Evolutionary conservation across 2,888 invertebrate species (phyloP), one percentile per base, ranked within the genome.

Genomic region (Eristalis tenax): DNA sequence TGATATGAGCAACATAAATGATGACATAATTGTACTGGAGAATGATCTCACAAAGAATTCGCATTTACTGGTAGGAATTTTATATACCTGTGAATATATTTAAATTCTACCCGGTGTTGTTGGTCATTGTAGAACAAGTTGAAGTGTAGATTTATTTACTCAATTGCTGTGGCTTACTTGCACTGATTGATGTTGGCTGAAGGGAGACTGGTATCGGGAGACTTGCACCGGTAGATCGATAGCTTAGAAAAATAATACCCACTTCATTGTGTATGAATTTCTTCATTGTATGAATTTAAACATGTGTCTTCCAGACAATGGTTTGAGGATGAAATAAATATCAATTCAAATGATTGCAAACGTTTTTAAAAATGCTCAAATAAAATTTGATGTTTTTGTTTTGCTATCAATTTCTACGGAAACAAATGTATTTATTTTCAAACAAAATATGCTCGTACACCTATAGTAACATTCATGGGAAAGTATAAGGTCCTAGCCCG

Each of bases 151-250:
- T 66, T 65, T 73, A 32, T 57, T 23, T 26, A 35, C 75, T 76
- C 65, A 59, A 59, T 76, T 70, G 69, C 57, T 32, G 65, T 65
- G 70, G 32, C 40, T 69, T 69, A 40, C 26, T 66, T 43, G 11
- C 26, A 65, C 23, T 59, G 70, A 82, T 82, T 71, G 66, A 71
- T 66, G 66, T 61, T 66, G 56, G 56, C 13, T 32, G 43, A 68
- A 28, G 50, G 35, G 28, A 56, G 35, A 35, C 15, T 35, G 26
- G 13, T 38, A 70, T n/a, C n/a, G n/a, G n/a, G 1, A 56, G 56
- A 40, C 5, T 10, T 59, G 23, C 8, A 59, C 26, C 11, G 13
- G 38, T 13, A 13, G 11, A 38, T 38, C 35, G 35, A 38, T 2
- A 13, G 5, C 5, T n/a, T n/a, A 35, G 5, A 35, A 35, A 8